phyloP scores from a whole-genome alignment of 2,888 invertebrate genomes.

The Zele albiditarsus region DNA sequence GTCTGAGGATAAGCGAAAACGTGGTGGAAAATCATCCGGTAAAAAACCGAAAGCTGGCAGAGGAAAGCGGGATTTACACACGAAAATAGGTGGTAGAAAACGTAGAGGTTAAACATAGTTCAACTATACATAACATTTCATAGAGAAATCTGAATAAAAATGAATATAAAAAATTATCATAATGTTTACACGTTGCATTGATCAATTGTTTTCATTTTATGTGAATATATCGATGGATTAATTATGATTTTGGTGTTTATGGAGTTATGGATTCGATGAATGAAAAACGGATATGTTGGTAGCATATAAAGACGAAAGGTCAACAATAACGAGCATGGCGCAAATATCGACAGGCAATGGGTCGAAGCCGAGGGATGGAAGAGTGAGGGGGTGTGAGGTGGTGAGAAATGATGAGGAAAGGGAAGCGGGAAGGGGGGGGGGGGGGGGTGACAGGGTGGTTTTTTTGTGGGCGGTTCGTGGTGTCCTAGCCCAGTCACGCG shows the following conservation, averaged over 20 bases:
- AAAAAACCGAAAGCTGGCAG: conserved; percentile 82
- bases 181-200: not conserved
- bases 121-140: not conserved
- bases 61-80: conserved; percentile 80
- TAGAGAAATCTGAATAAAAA: not conserved
- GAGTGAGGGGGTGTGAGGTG: conserved; percentile 45
- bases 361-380: conserved; percentile 37
- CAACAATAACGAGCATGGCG: conserved; percentile 57
- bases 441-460: too few relatives aligned
- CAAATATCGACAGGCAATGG: conserved; percentile 62
- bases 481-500: conserved; percentile 33
- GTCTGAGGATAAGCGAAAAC: conserved; percentile 55
- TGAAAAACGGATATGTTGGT: conserved; percentile 22
- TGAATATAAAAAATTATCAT: not conserved
- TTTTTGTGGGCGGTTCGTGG: conserved; percentile 7
- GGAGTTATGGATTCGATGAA: too few relatives aligned
- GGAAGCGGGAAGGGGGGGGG: conserved; percentile 41
- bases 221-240: not conserved
- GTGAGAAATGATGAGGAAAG: conserved; percentile 49
- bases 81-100: conserved; percentile 81
- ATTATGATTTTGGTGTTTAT: not conserved
- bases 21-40: conserved; percentile 50
- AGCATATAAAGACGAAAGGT: conserved; percentile 64
- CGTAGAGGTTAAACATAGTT: conserved; percentile 77
- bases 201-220: conserved; percentile 14